These are phyloP conservation scores for Epizoanthus scotinus DNA, from an alignment of 92 coral and sea anemone genomes.

Conservation along the genomic window DNA sequence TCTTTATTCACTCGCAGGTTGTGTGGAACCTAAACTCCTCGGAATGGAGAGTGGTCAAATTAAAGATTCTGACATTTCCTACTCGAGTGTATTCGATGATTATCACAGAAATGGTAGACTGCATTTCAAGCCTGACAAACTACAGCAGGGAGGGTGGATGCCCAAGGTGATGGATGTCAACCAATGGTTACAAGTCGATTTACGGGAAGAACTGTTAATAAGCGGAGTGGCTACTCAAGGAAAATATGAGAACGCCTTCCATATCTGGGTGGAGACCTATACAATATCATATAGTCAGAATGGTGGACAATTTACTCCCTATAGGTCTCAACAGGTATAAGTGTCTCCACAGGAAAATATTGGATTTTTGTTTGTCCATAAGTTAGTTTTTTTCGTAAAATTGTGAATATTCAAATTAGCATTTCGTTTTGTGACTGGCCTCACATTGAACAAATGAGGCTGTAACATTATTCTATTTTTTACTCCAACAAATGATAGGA, in stretches of 20 bases:
- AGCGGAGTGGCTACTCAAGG: slow-evolving; percentile 31
- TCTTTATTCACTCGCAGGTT: not conserved
- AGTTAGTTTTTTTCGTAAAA: too few species aligned
- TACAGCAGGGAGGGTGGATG: not conserved
- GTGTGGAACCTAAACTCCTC: slow-evolving; percentile 15
- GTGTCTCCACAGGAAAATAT: not conserved
- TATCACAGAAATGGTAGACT: not conserved
- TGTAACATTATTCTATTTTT: too few species aligned
- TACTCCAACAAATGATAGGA: too few species aligned
- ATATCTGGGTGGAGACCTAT: slow-evolving; percentile 1
- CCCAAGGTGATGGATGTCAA: not conserved
- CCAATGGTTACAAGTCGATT: slow-evolving; percentile 9
- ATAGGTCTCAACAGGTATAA: slow-evolving; percentile 5
- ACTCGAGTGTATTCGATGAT: not conserved
- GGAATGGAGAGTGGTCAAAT: slow-evolving; percentile 31
- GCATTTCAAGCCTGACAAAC: not conserved
- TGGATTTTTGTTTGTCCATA: too few species aligned
- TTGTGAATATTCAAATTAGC: too few species aligned
- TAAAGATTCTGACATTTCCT: not conserved
- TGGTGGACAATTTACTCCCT: not conserved
- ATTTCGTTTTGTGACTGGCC: too few species aligned
- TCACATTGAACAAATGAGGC: too few species aligned
- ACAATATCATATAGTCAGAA: not conserved
- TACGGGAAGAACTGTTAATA: not conserved
- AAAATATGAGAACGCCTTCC: not conserved